Evolutionary conservation across 1,140 invertebrate genomes (phyloP).

Genomic region (Drosophila nannoptera): DNA sequence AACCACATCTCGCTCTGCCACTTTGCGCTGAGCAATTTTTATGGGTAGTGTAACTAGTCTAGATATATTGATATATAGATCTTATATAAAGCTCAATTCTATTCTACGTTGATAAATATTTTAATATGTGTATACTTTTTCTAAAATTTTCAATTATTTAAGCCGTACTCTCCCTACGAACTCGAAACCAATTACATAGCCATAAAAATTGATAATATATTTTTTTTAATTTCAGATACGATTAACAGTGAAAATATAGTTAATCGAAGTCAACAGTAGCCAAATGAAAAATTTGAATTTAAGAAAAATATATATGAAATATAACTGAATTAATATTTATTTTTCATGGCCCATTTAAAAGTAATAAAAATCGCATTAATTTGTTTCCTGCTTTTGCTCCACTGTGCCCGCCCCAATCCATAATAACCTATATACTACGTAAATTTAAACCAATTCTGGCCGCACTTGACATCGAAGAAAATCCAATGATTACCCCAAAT

Average conservation of each 20-base stretch:
- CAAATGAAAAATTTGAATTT: too few relatives aligned
- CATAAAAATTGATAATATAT: too few relatives aligned
- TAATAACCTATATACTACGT: constrained; percentile 21
- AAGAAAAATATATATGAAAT: not conserved
- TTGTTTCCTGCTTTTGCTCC: not conserved
- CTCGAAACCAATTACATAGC: not conserved
- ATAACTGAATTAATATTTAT: not conserved
- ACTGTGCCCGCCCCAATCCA: constrained; percentile 34
- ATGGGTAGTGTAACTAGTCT: not conserved
- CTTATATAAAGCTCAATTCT: constrained; percentile 1
- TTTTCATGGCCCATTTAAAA: too few relatives aligned
- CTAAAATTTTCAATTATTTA: not conserved
- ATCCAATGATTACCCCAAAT: constrained; percentile 33
- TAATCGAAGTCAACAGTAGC: too few relatives aligned
- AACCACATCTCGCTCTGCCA: not conserved
- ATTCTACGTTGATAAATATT: not conserved
- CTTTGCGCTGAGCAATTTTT: not conserved
- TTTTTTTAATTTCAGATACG: too few relatives aligned
- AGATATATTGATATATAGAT: not conserved
- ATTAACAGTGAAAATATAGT: too few relatives aligned
- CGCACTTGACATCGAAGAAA: constrained; percentile 42
- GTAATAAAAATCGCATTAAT: not conserved
- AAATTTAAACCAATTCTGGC: constrained; percentile 24
- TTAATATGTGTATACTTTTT: not conserved
- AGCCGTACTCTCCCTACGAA: not conserved